These are phyloP conservation scores for Paraplagusia blochii DNA, from an alignment of 2,113 vertebrate genomes.

Conservation along the genomic window DNA sequence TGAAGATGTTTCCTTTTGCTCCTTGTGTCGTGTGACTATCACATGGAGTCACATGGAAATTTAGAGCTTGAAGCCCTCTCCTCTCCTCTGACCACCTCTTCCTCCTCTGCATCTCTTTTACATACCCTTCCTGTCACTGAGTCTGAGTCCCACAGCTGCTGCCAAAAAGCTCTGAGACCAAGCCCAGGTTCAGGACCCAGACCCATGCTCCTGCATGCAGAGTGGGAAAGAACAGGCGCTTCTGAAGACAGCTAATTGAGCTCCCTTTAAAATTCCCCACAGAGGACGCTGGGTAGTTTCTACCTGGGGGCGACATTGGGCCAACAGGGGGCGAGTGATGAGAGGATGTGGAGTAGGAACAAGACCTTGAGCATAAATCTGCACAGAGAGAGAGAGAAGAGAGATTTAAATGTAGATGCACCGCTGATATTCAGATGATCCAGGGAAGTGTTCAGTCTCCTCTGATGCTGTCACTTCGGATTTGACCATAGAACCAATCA, in stretches of 20 bases:
- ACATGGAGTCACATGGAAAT: too few relatives aligned
- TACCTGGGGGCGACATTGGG: constrained; percentile 35
- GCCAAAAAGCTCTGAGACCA: constrained; percentile 41
- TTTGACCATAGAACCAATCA: not conserved
- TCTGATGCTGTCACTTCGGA: not conserved
- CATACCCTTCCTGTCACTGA: constrained; percentile 42
- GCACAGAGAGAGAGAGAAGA: constrained; percentile 23
- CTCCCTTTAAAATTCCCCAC: constrained; percentile 68
- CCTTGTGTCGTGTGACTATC: too few relatives aligned
- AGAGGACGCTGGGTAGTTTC: constrained; percentile 61
- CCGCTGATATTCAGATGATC: not conserved
- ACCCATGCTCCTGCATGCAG: constrained; percentile 61
- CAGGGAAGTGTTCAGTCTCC: not conserved
- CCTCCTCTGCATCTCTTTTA: constrained; percentile 51
- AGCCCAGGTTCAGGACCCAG: constrained; percentile 67
- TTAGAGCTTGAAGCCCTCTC: not conserved
- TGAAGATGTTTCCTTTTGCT: too few relatives aligned
- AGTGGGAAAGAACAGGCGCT: constrained; percentile 48
- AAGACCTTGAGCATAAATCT: constrained; percentile 38
- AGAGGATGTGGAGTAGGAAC: constrained; percentile 26
- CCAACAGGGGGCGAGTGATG: constrained; percentile 32
- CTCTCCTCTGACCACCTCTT: constrained; percentile 2
- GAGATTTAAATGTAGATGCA: constrained; percentile 19
- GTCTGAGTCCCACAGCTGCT: constrained; percentile 25
- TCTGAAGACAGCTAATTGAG: constrained; percentile 65